Conservation (phyloP, 2,113 vertebrate species). For the Ochotona princeps region DNA sequence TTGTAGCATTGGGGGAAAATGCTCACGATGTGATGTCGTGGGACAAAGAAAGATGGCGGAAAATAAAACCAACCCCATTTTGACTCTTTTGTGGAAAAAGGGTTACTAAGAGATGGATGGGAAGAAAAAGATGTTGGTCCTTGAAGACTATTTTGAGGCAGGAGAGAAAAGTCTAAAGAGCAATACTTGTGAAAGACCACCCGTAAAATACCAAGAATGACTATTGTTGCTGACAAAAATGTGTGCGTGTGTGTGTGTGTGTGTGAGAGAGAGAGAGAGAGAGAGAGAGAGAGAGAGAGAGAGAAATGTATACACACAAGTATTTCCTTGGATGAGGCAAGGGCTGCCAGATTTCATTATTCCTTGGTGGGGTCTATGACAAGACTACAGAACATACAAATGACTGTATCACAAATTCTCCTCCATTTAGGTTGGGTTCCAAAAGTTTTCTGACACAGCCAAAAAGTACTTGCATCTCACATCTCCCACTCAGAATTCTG, state of each 20-base stretch:
- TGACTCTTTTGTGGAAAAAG: neutral
- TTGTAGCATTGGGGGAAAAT: neutral
- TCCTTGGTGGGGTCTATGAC: neutral
- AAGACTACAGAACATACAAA: neutral
- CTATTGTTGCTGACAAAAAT: neutral
- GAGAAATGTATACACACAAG: neutral
- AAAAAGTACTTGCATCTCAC: neutral
- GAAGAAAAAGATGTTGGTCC: neutral
- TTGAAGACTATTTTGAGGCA: neutral
- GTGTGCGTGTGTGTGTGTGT: neutral
- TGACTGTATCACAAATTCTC: neutral
- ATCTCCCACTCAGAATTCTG: neutral
- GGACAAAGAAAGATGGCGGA: neutral
- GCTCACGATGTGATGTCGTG: neutral
- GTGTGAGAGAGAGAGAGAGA: no score
- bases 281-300: no score
- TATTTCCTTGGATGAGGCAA: neutral
- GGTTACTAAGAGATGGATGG: neutral
- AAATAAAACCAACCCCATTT: neutral
- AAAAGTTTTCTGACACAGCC: neutral
- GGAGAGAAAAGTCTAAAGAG: slow-evolving; percentile 16
- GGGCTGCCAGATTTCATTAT: neutral
- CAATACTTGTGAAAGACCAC: neutral
- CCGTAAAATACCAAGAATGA: neutral
- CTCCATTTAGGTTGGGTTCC: neutral